phyloP scores from a whole-genome alignment of 2,797 vertebrate genomes.

The Dendrocincla tyrannina region DNA sequence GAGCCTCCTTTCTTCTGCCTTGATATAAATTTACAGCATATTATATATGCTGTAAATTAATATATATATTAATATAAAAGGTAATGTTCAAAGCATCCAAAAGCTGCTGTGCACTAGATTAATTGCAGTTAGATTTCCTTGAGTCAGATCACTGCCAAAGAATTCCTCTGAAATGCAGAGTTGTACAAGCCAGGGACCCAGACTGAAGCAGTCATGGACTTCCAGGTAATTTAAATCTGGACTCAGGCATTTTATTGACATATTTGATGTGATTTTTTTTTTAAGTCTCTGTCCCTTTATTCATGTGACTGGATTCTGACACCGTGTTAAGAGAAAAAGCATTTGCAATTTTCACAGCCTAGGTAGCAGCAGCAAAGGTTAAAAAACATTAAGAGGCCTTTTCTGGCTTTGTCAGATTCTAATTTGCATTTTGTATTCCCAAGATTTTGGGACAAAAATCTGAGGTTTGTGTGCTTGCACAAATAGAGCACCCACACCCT shows the following conservation, averaged over 20 bases:
- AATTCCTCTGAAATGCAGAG: neutral
- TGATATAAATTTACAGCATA: neutral
- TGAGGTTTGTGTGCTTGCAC: neutral
- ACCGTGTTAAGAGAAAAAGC: neutral
- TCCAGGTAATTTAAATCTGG: neutral
- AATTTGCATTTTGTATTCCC: neutral
- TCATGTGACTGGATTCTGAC: neutral
- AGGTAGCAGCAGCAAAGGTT: neutral
- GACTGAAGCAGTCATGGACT: fast-evolving
- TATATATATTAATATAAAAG: neutral
- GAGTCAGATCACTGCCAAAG: neutral
- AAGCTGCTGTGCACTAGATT: neutral
- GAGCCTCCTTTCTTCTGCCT: neutral
- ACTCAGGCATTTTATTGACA: neutral
- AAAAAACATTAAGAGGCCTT: neutral
- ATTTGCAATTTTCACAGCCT: neutral
- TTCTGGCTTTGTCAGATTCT: neutral
- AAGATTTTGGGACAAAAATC: neutral
- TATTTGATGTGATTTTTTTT: neutral
- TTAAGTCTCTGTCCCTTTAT: neutral
- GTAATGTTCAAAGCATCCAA: neutral
- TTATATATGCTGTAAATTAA: neutral
- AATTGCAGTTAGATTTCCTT: neutral
- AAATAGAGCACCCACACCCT: neutral
- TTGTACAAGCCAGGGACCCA: neutral